Evolutionary conservation across 2,888 invertebrate genomes (phyloP).

Genomic region (Noctua pronuba): DNA sequence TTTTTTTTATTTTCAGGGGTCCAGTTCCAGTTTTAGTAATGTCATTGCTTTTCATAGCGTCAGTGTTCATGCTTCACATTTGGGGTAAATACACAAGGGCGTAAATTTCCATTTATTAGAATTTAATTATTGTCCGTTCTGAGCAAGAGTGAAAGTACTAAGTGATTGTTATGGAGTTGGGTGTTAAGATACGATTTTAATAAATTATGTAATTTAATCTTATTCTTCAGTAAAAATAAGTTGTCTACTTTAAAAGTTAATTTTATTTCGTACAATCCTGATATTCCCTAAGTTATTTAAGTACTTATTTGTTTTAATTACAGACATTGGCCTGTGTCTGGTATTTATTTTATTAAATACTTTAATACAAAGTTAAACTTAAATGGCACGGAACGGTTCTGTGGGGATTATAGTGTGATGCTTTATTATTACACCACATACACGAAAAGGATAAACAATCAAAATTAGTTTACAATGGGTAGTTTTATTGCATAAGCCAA

Average conservation of each 20-base stretch:
- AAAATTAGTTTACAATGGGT: not conserved
- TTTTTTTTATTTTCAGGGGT: constrained; percentile 93
- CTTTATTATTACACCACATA: not conserved
- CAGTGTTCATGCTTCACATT: constrained; percentile 99
- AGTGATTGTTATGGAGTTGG: constrained; percentile 68
- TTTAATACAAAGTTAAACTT: not conserved
- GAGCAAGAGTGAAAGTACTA: constrained; percentile 71
- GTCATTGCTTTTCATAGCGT: constrained; percentile 99
- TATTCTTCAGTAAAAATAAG: constrained; percentile 79
- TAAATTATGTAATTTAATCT: constrained; percentile 79
- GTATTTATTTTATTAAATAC: not conserved
- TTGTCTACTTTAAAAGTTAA: constrained; percentile 59
- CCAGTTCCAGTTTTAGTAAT: constrained; percentile 99
- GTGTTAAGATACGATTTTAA: constrained; percentile 70
- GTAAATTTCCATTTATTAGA: constrained; percentile 69
- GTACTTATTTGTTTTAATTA: not conserved
- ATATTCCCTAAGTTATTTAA: not conserved
- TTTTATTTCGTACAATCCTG: constrained; percentile 55
- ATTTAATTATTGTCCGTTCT: constrained; percentile 58
- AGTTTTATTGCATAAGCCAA: not conserved
- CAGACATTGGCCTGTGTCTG: not conserved
- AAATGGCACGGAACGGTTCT: not conserved
- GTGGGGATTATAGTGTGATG: not conserved
- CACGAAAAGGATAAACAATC: not conserved
- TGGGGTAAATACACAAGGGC: constrained; percentile 99